Evolutionary conservation across 2,113 vertebrate species (phyloP).

Genomic region (Ageneiosus marmoratus): DNA sequence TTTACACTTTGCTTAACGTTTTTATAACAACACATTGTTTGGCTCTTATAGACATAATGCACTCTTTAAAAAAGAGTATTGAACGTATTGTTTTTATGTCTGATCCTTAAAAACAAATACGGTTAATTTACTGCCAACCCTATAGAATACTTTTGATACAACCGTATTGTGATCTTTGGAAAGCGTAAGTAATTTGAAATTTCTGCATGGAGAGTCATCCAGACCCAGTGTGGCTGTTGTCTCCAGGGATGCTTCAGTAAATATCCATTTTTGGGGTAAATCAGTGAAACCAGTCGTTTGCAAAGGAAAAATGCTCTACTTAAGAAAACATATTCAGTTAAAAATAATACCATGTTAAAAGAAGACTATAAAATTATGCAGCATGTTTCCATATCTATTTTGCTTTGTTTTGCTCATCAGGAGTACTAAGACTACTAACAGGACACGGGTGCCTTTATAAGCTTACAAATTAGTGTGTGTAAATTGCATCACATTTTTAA

Average conservation of each 20-base stretch:
- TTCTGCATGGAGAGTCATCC: not conserved
- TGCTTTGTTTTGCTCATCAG: not conserved
- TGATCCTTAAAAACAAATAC: not conserved
- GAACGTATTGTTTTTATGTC: not conserved
- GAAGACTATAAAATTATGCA: not conserved
- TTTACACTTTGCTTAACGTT: constrained; percentile 18
- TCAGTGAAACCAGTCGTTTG: not conserved
- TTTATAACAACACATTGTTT: not conserved
- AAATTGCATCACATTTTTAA: not conserved
- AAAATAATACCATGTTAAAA: not conserved
- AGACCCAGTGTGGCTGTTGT: not conserved
- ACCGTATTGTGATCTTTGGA: not conserved
- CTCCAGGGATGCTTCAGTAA: not conserved
- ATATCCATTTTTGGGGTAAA: constrained; percentile 1
- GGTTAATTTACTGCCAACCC: not conserved
- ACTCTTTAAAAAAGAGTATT: not conserved
- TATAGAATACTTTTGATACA: not conserved
- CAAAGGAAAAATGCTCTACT: not conserved
- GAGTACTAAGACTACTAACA: no score
- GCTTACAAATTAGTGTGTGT: not conserved
- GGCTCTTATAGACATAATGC: not conserved
- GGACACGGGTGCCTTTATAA: not conserved
- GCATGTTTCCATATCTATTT: not conserved
- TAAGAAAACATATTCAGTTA: not conserved
- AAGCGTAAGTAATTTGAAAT: not conserved